Evolutionary conservation across 2,888 invertebrate genomes (phyloP), one percentile per base, ranked within the genome.

Genomic region (Eubasilissa splendida): DNA sequence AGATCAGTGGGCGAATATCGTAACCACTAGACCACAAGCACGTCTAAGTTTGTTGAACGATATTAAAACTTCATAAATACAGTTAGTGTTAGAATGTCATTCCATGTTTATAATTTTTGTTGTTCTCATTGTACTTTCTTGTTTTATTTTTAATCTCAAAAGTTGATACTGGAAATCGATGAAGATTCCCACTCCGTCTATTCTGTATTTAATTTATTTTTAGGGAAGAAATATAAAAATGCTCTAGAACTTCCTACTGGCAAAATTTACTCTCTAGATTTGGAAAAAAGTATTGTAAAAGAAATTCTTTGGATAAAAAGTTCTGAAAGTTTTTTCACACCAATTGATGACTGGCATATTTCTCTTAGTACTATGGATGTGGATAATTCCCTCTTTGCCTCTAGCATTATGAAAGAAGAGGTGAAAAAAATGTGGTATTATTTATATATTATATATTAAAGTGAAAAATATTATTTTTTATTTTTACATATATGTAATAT

Each of bases 191-290:
- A 5, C 2, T 42, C 42, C 42, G 42, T 42, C 42, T 42, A 42
- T 42, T 42, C 4, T 5, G 7, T 42, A 42, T 42, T 33, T 63
- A 58, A 59, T 74, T 75, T 79, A 75, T 71, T 88, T 84, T 85
- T 86, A 86, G 89, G 87, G 73, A 90, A 89, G 86, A 85, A 87
- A 76, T 88, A 90, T 84, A 85, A 88, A 81, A 87, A 84, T 22
- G 85, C 91, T 84, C 87, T 93, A 59, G 94, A 95, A 88, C 85
- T 95, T 83, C 94, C 94, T 79, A 91, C 94, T 11, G 87, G 92
- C 82, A 91, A 93, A 80, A 89, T 93, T 78, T 93, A 92, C 86
- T 88, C 88, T 80, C 86, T 91, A 71, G 88, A 91, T 87, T 86
- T 92, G 66, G 85, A 86, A 63, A 85, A 85, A 84, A 82, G 87